Percentiles rank a stretch among this genome's conserved stretches.
Evolutionary conservation across 2,888 invertebrate genomes (phyloP).

Genomic region (Hirtodrosophila duncani): DNA sequence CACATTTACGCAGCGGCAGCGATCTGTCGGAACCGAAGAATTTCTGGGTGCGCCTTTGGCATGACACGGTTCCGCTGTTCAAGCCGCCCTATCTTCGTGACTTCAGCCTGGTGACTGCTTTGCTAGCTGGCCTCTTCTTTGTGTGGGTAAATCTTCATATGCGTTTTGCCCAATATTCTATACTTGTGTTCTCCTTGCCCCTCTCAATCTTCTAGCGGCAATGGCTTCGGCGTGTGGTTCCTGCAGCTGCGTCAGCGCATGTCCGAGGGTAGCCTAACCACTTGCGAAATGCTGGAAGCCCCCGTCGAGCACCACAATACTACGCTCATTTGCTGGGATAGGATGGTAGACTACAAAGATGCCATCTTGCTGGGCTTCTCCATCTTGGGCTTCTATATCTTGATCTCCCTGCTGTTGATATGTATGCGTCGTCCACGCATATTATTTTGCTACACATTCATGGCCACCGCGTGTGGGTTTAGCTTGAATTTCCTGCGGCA

Average conservation of each 20-base stretch:
- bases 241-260: neutral
- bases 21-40: too few relatives aligned
- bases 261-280: neutral
- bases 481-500: conserved; percentile 15
- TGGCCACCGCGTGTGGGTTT: neutral
- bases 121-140: conserved; percentile 9
- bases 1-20: neutral
- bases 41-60: too few relatives aligned
- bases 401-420: neutral
- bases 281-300: conserved; percentile 13
- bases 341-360: neutral
- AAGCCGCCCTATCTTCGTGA: neutral
- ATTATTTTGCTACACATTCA: neutral
- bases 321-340: neutral
- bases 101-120: neutral
- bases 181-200: neutral
- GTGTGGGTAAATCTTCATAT: conserved; percentile 16
- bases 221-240: conserved; percentile 15
- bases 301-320: neutral
- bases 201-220: conserved; percentile 27
- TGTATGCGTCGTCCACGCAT: conserved; percentile 3
- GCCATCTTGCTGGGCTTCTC: conserved; percentile 7
- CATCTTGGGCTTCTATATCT: neutral
- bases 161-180: neutral
- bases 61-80: neutral